These are phyloP conservation scores for Cyprinodon brontotheroides DNA, from an alignment of 2,113 vertebrate species.

Conservation along the genomic window DNA sequence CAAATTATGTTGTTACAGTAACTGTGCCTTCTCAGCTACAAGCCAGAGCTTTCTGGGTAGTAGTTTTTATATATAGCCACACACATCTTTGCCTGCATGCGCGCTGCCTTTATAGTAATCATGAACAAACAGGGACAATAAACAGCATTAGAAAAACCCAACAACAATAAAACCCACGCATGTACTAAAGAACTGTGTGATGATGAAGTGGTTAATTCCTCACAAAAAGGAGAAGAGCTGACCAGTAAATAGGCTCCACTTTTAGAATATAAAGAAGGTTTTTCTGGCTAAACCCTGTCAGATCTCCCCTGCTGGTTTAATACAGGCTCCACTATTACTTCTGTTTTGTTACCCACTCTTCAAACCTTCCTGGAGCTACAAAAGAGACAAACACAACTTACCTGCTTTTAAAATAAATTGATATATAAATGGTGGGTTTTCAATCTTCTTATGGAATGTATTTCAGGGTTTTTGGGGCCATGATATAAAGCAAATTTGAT, in stretches of 20 bases:
- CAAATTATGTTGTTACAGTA: conserved; percentile 1
- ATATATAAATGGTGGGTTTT: neutral
- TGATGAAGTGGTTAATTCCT: neutral
- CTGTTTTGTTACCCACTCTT: neutral
- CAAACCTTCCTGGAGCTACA: neutral
- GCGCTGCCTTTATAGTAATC: neutral
- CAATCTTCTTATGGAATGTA: neutral
- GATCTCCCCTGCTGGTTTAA: neutral
- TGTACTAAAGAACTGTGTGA: neutral
- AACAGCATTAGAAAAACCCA: neutral
- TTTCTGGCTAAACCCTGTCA: neutral
- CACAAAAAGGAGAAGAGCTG: neutral
- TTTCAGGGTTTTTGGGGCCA: neutral
- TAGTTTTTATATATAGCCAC: neutral
- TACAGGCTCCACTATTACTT: neutral
- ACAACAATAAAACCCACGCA: no score
- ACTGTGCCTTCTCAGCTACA: conserved; percentile 3
- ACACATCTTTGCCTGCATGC: neutral
- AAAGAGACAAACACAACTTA: neutral
- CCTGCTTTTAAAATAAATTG: neutral
- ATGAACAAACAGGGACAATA: neutral
- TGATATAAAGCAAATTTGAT: neutral
- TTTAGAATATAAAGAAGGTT: neutral
- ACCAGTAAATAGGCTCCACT: neutral
- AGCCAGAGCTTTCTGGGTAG: neutral